Conservation (phyloP, 2,113 vertebrate species). For the Apus apus region DNA sequence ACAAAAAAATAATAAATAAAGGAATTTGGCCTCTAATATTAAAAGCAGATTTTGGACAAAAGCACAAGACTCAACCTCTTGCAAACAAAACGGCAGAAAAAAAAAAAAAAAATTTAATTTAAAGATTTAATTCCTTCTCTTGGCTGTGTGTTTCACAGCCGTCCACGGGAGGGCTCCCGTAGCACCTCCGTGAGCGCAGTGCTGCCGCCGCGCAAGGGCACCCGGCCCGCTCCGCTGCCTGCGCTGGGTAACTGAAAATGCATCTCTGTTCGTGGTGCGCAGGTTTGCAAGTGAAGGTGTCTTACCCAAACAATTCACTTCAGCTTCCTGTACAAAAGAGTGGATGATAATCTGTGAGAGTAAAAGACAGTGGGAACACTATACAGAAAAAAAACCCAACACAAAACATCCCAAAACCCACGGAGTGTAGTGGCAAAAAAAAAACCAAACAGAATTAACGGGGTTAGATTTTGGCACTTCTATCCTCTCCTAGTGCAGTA, state of each 20-base stretch:
- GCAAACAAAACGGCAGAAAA: neutral
- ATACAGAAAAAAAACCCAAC: too few relatives aligned
- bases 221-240: neutral
- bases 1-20: neutral
- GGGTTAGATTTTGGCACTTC: neutral
- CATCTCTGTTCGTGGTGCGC: neutral
- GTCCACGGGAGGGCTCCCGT: constrained; percentile 9
- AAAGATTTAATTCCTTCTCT: neutral
- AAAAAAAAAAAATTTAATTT: too few relatives aligned
- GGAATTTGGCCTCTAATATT: neutral
- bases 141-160: neutral
- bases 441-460: neutral
- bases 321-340: neutral
- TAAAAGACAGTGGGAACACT: neutral
- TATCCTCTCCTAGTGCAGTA: neutral
- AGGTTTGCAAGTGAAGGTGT: neutral
- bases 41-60: neutral
- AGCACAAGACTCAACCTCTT: neutral
- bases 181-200: neutral
- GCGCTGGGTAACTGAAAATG: neutral
- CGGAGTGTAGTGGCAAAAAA: neutral
- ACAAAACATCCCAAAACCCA: neutral
- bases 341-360: fast-evolving
- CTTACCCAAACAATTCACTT: neutral
- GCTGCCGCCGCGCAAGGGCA: fast-evolving